phyloP scores from a whole-genome alignment of 2,113 vertebrate species.

The Gobiocypris rarus region DNA sequence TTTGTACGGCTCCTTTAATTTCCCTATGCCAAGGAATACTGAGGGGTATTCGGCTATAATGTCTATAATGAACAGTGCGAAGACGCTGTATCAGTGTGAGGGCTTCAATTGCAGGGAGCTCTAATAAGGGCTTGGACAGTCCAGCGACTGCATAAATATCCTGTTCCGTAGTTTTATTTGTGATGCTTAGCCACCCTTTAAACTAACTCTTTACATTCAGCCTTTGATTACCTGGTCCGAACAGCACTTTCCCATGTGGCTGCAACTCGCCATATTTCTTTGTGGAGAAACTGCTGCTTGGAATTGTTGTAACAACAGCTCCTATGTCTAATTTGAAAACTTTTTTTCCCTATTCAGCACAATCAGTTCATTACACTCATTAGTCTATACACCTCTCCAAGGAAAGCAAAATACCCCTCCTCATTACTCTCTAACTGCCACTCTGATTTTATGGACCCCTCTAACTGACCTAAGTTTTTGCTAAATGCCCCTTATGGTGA shows the following conservation, averaged over 20 bases:
- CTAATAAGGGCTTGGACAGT: constrained; percentile 13
- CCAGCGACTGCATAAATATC: constrained; percentile 41
- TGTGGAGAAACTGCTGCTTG: too few relatives aligned
- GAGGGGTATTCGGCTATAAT: constrained; percentile 32
- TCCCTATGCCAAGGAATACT: constrained; percentile 42
- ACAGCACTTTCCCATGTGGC: too few relatives aligned
- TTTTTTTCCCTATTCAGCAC: too few relatives aligned
- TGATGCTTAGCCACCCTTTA: neutral
- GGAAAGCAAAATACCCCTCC: constrained; percentile 30
- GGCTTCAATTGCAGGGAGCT: constrained; percentile 17
- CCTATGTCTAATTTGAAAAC: too few relatives aligned
- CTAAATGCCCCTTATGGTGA: constrained; percentile 44
- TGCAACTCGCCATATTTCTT: too few relatives aligned
- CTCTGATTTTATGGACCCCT: constrained; percentile 20
- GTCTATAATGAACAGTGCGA: constrained; percentile 23
- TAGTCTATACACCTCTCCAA: constrained; percentile 28
- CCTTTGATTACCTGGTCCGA: neutral
- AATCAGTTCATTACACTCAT: too few relatives aligned
- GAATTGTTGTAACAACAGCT: neutral
- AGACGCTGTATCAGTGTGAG: constrained; percentile 9
- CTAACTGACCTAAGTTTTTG: constrained; percentile 34
- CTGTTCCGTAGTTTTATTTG: constrained; percentile 26
- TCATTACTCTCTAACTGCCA: neutral
- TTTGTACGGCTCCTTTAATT: constrained; percentile 35
- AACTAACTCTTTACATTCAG: constrained; percentile 26